Evolutionary conservation across 2,797 vertebrate genomes (phyloP).

Genomic region (Rhinogobio ventralis): DNA sequence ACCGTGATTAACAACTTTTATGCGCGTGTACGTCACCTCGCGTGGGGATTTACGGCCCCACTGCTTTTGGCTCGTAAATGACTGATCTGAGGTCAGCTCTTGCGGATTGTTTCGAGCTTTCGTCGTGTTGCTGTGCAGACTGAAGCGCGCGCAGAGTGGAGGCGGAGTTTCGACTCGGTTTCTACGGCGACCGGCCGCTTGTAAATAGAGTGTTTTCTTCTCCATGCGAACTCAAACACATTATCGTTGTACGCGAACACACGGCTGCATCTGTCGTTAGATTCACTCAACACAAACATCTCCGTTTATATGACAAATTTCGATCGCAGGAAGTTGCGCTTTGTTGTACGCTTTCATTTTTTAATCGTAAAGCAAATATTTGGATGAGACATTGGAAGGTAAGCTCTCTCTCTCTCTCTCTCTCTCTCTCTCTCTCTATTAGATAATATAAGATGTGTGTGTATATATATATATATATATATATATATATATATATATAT

Average conservation of each 20-base stretch:
- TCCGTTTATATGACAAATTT: not conserved
- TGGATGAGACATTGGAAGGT: conserved; percentile 24
- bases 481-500: no score
- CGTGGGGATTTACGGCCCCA: not conserved
- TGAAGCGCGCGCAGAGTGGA: conserved; percentile 34
- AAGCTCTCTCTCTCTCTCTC: not conserved
- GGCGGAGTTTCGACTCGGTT: conserved; percentile 67
- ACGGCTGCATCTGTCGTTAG: not conserved
- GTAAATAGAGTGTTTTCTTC: conserved; percentile 56
- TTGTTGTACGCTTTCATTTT: not conserved
- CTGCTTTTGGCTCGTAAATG: not conserved
- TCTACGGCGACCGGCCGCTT: conserved; percentile 65
- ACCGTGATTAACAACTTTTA: not conserved
- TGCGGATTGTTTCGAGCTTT: not conserved
- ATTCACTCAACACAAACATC: not conserved
- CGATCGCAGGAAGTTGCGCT: not conserved
- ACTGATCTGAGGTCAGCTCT: conserved; percentile 19
- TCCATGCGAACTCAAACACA: conserved; percentile 50
- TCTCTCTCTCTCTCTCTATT: not conserved
- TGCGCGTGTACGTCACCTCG: not conserved
- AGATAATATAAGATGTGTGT: not conserved
- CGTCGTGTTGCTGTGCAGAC: conserved; percentile 40
- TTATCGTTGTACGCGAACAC: not conserved
- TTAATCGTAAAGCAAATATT: not conserved
- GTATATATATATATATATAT: no score